phyloP scores from a whole-genome alignment of 2,797 vertebrate species.

The Cichlasoma orientale region DNA sequence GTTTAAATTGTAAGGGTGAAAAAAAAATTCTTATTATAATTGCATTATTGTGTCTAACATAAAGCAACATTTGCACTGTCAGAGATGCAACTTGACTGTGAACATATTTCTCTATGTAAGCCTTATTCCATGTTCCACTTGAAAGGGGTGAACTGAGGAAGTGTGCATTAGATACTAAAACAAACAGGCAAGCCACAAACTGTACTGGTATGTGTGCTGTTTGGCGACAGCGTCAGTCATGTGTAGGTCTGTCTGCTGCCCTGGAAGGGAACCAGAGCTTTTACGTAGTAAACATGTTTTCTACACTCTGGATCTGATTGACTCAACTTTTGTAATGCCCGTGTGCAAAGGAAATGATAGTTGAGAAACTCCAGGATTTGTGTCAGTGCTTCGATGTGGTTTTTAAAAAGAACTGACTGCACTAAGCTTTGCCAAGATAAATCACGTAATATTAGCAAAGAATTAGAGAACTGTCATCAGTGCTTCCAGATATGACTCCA shows the following conservation, averaged over 20 bases:
- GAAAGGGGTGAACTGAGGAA: slow-evolving; percentile 76
- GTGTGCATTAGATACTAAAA: slow-evolving; percentile 86
- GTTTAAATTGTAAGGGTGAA: slow-evolving; percentile 4
- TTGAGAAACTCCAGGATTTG: slow-evolving; percentile 43
- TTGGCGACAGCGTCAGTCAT: slow-evolving; percentile 66
- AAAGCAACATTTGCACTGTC: background rate
- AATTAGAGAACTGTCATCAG: slow-evolving; percentile 61
- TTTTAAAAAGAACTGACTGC: background rate
- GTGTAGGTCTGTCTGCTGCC: slow-evolving; percentile 74
- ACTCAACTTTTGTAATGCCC: slow-evolving; percentile 38
- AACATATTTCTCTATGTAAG: slow-evolving; percentile 33
- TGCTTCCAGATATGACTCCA: slow-evolving; percentile 46
- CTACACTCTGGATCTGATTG: slow-evolving; percentile 40
- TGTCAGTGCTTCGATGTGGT: slow-evolving; percentile 17
- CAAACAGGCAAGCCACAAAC: slow-evolving; percentile 80
- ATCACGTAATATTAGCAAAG: slow-evolving; percentile 52
- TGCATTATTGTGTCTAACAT: slow-evolving; percentile 19
- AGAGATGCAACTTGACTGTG: slow-evolving; percentile 25
- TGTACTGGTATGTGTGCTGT: slow-evolving; percentile 80
- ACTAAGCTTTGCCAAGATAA: slow-evolving; percentile 36
- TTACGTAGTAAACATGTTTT: slow-evolving; percentile 64
- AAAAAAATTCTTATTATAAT: slow-evolving; percentile 27
- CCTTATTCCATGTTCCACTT: slow-evolving; percentile 51
- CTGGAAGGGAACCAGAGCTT: slow-evolving; percentile 53
- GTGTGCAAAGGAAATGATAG: slow-evolving; percentile 27